Conservation (phyloP, 92 coral and sea anemone species). For the Anthopleura xanthogrammica region DNA sequence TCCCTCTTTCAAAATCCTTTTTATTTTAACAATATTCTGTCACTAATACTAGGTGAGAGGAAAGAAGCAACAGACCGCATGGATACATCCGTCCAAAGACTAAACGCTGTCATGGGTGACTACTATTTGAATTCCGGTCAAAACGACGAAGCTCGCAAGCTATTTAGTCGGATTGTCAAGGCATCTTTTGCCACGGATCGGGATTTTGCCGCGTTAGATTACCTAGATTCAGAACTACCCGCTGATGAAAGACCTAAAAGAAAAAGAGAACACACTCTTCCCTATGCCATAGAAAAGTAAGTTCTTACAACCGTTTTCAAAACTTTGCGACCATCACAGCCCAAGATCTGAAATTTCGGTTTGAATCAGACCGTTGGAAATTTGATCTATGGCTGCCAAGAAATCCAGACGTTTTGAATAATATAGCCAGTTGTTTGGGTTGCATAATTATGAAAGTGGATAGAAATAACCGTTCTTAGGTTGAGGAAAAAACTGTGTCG, state of each 20-base stretch:
- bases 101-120: slow-evolving; percentile 85
- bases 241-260: slow-evolving; percentile 60
- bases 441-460: no score
- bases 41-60: slow-evolving; percentile 37
- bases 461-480: no score
- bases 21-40: not conserved
- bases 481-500: no score
- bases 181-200: slow-evolving; percentile 75
- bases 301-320: not conserved
- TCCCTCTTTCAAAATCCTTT: not conserved
- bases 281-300: slow-evolving; percentile 78
- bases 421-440: no score
- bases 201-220: slow-evolving; percentile 90
- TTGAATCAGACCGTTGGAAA: no score
- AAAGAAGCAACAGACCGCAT: slow-evolving; percentile 61
- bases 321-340: no score
- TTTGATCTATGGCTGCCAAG: no score
- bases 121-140: slow-evolving; percentile 78
- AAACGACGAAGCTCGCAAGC: slow-evolving; percentile 75
- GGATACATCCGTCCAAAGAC: slow-evolving; percentile 65
- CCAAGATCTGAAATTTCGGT: no score
- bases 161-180: slow-evolving; percentile 77
- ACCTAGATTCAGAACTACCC: slow-evolving; percentile 68
- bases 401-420: no score
- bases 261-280: slow-evolving; percentile 69